Conservation (phyloP, 1,140 invertebrate species). For the Halyomorpha halys region DNA sequence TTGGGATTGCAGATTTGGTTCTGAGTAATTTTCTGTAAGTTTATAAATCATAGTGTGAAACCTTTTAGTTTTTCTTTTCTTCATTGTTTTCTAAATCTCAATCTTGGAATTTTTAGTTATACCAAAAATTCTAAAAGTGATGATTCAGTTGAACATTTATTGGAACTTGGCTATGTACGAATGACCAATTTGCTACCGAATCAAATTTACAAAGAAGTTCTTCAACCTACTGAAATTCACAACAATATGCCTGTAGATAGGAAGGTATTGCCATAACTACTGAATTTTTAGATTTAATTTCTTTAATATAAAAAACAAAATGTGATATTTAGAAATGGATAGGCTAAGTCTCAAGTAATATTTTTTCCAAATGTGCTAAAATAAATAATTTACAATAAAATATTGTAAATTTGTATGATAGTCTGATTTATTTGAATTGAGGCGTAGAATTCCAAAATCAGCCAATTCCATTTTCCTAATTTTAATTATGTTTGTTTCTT, state of each 20-base stretch:
- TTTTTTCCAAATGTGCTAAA: too few species aligned
- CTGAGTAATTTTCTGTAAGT: constrained; percentile 88
- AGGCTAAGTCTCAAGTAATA: too few species aligned
- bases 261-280: constrained; percentile 38
- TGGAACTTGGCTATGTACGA: constrained; percentile 93
- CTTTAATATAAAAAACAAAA: too few species aligned
- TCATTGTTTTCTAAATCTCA: background rate
- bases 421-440: too few species aligned
- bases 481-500: too few species aligned
- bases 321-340: too few species aligned
- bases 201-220: constrained; percentile 85
- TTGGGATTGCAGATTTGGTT: constrained; percentile 91
- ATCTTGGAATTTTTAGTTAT: constrained; percentile 48
- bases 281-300: too few species aligned
- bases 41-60: background rate
- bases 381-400: too few species aligned
- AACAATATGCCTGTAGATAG: constrained; percentile 82
- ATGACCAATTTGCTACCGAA: constrained; percentile 92
- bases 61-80: too few species aligned
- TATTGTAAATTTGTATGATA: too few species aligned
- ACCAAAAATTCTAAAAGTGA: constrained; percentile 94
- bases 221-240: constrained; percentile 76
- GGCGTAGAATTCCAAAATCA: too few species aligned
- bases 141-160: constrained; percentile 91
- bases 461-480: too few species aligned